phyloP scores from a whole-genome alignment of 53 echinoderm and acorn worm species.

The Luidia sarsii region DNA sequence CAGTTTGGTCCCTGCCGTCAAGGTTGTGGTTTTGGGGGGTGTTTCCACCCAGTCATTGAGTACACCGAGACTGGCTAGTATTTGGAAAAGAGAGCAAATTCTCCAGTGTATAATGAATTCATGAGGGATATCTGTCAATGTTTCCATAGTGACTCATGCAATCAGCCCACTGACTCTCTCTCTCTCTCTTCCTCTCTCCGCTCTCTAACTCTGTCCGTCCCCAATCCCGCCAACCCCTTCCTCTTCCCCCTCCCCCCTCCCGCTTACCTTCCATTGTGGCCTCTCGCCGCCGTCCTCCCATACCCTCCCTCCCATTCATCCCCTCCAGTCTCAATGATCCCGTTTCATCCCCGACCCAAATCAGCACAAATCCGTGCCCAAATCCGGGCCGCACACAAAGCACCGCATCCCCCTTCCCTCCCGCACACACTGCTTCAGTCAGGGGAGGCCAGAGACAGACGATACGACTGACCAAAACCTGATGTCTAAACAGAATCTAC shows the following conservation, averaged over 20 bases:
- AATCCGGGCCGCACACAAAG: background rate
- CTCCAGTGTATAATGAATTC: too few species aligned
- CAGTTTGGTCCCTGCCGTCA: too few species aligned
- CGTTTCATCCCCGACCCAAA: conserved; percentile 32
- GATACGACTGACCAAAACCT: conserved; percentile 23
- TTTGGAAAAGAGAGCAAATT: too few species aligned
- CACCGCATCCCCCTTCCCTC: background rate
- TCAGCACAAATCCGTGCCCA: conserved; percentile 26
- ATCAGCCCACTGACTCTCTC: conserved; percentile 6
- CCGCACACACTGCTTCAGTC: background rate
- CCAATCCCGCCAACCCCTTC: background rate
- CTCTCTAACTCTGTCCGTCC: background rate
- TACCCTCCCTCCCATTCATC: too few species aligned
- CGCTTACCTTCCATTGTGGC: background rate
- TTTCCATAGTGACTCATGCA: conserved; percentile 36
- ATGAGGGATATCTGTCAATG: too few species aligned
- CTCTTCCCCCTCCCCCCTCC: background rate
- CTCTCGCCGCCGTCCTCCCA: background rate
- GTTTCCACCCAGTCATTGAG: too few species aligned
- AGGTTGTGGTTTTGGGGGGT: too few species aligned
- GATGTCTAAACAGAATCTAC: conserved; percentile 29
- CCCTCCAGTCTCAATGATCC: conserved; percentile 47
- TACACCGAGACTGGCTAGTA: too few species aligned
- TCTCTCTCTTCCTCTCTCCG: background rate
- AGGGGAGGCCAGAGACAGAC: conserved; percentile 16